Conservation (phyloP, 2,888 invertebrate genomes). For the Drosophila robusta region DNA sequence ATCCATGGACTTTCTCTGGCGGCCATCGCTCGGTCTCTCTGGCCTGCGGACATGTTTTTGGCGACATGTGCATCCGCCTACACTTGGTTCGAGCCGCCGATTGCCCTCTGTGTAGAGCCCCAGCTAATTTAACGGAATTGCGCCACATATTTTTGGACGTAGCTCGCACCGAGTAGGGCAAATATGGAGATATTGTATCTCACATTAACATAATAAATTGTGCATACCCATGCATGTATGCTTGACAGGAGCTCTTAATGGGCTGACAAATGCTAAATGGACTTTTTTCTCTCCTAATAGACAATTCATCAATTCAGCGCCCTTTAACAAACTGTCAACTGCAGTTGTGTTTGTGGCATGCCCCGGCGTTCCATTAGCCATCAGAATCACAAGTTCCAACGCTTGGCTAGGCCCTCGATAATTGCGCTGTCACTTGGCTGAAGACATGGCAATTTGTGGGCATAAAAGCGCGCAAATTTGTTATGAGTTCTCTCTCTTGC, state of each 20-base stretch:
- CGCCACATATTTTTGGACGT: background rate
- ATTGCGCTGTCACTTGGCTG: slow-evolving; percentile 79
- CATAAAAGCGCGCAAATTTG: slow-evolving; percentile 81
- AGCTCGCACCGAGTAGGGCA: too few species aligned
- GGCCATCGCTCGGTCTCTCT: slow-evolving; percentile 3
- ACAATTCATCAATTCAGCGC: slow-evolving; percentile 76
- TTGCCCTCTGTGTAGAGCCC: background rate
- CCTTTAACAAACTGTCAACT: slow-evolving; percentile 71
- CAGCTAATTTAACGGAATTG: background rate
- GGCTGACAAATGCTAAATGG: slow-evolving; percentile 61
- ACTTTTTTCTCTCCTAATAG: slow-evolving; percentile 54
- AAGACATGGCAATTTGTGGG: slow-evolving; percentile 81
- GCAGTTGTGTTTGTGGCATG: slow-evolving; percentile 49
- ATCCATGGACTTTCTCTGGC: background rate
- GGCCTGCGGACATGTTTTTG: slow-evolving; percentile 4
- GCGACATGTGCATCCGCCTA: slow-evolving; percentile 1
- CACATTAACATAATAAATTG: background rate
- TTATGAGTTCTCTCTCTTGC: slow-evolving; percentile 58
- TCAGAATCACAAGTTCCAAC: slow-evolving; percentile 28
- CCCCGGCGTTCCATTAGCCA: slow-evolving; percentile 40
- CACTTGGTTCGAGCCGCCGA: background rate
- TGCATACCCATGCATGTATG: slow-evolving; percentile 1
- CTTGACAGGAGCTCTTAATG: slow-evolving; percentile 40
- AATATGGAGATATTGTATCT: background rate
- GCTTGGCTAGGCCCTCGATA: slow-evolving; percentile 65